phyloP scores from a whole-genome alignment of 2,797 vertebrate species.

The Streptopelia turtur region DNA sequence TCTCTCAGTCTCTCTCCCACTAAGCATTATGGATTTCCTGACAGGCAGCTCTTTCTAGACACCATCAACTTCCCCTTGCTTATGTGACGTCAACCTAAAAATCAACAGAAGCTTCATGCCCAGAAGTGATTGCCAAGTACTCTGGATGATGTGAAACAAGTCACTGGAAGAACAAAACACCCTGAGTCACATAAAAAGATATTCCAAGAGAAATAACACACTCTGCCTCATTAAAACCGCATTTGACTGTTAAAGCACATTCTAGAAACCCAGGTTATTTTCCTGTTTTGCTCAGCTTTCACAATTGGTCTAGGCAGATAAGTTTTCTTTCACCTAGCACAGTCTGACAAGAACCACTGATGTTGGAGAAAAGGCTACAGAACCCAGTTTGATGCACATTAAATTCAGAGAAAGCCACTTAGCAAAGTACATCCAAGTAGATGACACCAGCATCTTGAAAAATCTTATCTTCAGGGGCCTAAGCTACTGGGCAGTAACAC shows the following conservation, averaged over 20 bases:
- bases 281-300: slow-evolving; percentile 26
- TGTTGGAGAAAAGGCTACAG: background rate
- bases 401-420: background rate
- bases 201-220: slow-evolving; percentile 30
- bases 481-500: background rate
- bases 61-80: slow-evolving; percentile 8
- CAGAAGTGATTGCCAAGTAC: slow-evolving; percentile 24
- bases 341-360: background rate
- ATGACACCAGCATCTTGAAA: background rate
- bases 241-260: slow-evolving; percentile 5
- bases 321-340: background rate
- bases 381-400: background rate
- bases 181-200: slow-evolving; percentile 47
- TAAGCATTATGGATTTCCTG: background rate
- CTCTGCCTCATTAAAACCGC: slow-evolving; percentile 30
- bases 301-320: background rate
- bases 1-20: background rate
- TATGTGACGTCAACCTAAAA: slow-evolving; percentile 28
- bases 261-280: slow-evolving; percentile 42
- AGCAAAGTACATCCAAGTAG: background rate
- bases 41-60: slow-evolving; percentile 4
- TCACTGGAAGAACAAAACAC: slow-evolving; percentile 46
- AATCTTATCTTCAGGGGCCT: background rate
- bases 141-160: slow-evolving; percentile 35
- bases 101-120: slow-evolving; percentile 28